phyloP scores from a whole-genome alignment of 2,888 invertebrate genomes.

The Dorcus parallelipipedus region DNA sequence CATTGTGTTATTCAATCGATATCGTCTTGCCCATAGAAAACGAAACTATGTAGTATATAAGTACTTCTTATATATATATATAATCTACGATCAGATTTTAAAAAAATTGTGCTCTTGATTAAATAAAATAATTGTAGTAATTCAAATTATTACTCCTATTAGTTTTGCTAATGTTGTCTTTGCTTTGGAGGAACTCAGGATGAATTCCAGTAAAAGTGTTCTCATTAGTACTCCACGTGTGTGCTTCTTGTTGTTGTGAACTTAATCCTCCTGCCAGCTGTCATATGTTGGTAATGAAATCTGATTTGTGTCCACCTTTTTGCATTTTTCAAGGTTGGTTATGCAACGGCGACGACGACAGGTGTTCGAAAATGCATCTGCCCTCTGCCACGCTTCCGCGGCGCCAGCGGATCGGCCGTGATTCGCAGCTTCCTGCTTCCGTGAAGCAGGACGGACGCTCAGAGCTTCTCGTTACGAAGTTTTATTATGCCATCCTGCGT shows the following conservation, averaged over 20 bases:
- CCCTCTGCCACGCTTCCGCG: conserved; percentile 7
- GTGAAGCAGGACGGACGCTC: conserved; percentile 4
- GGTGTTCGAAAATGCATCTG: conserved; percentile 19
- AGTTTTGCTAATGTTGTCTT: too few relatives aligned
- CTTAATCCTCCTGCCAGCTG: background rate
- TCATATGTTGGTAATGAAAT: conserved; percentile 18
- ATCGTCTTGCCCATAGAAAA: too few relatives aligned
- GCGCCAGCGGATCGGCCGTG: conserved; percentile 9
- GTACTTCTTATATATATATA: too few relatives aligned
- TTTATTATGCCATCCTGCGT: conserved; percentile 1
- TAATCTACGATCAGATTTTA: too few relatives aligned
- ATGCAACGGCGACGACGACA: conserved; percentile 19
- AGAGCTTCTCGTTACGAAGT: background rate
- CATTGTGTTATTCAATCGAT: too few relatives aligned
- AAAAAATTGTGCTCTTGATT: too few relatives aligned
- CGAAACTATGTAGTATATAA: too few relatives aligned
- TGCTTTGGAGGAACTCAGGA: too few relatives aligned
- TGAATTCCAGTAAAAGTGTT: too few relatives aligned
- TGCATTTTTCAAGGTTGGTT: conserved; percentile 24
- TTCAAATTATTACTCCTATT: too few relatives aligned
- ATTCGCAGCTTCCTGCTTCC: conserved; percentile 1
- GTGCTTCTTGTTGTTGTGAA: background rate
- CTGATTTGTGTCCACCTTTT: conserved; percentile 18
- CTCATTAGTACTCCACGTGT: too few relatives aligned
- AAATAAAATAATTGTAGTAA: too few relatives aligned